Conservation (phyloP, 1,140 invertebrate genomes). For the Orius insidiosus region DNA sequence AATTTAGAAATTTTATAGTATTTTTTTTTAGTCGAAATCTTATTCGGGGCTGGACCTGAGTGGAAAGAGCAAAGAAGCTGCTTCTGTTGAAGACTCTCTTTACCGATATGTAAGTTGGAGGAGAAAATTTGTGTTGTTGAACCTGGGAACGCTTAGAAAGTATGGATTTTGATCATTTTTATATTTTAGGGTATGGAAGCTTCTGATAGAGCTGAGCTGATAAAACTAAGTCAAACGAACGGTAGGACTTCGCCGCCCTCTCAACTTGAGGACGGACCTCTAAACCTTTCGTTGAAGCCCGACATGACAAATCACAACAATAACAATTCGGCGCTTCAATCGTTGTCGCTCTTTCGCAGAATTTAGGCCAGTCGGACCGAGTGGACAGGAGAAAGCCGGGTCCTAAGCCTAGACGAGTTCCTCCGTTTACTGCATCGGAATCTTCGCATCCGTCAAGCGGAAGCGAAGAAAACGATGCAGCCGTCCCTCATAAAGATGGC, state of each 20-base stretch:
- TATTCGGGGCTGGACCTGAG: conserved; percentile 12
- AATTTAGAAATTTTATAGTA: too few relatives aligned
- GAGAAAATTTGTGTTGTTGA: too few relatives aligned
- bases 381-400: conserved; percentile 51
- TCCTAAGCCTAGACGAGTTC: conserved; percentile 47
- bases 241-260: conserved; percentile 21
- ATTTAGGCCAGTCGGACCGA: conserved; percentile 20
- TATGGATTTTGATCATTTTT: too few relatives aligned
- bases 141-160: too few relatives aligned
- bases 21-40: conserved; percentile 9
- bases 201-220: conserved; percentile 54
- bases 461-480: conserved; percentile 46
- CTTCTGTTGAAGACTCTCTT: conserved; percentile 27
- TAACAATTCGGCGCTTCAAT: conserved; percentile 15
- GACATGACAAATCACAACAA: conserved; percentile 26
- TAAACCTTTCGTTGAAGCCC: conserved; percentile 66
- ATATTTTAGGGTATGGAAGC: too few relatives aligned
- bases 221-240: conserved; percentile 33
- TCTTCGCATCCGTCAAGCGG: conserved; percentile 40
- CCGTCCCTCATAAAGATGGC: conserved; percentile 33
- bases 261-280: conserved; percentile 49
- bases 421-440: conserved; percentile 32
- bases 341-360: conserved; percentile 19
- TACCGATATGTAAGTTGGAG: too few relatives aligned
- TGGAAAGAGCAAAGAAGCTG: conserved; percentile 30